Evolutionary conservation across 2,888 invertebrate species (phyloP).

Genomic region (Protonemura montana): DNA sequence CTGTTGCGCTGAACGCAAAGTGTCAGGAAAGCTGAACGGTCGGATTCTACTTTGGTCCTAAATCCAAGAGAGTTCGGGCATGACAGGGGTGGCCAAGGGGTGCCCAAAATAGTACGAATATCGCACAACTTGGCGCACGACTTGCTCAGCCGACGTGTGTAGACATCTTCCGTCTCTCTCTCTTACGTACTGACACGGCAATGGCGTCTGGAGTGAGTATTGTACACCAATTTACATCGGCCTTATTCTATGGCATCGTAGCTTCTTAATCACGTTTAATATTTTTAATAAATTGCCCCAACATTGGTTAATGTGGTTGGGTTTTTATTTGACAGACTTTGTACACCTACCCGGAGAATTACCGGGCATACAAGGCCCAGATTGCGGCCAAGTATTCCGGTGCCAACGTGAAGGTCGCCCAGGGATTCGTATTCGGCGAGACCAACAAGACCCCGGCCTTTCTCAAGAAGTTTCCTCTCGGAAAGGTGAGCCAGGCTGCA

Average conservation of each 20-base stretch:
- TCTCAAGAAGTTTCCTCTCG: slow-evolving; percentile 93
- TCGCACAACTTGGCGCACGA: too few relatives aligned
- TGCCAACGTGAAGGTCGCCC: slow-evolving; percentile 80
- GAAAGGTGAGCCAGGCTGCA: slow-evolving; percentile 79
- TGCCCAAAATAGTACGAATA: background rate
- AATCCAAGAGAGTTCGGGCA: slow-evolving; percentile 12
- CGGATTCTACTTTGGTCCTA: background rate
- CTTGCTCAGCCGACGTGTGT: background rate
- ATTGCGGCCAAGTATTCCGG: slow-evolving; percentile 98
- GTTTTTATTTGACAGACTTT: slow-evolving; percentile 76
- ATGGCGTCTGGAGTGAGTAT: slow-evolving; percentile 67
- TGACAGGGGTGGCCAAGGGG: background rate
- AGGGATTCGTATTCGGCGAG: slow-evolving; percentile 91
- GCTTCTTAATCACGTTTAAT: slow-evolving; percentile 19
- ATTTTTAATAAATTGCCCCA: slow-evolving; percentile 1
- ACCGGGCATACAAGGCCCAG: slow-evolving; percentile 96
- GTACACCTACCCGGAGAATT: slow-evolving; percentile 98
- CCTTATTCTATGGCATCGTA: slow-evolving; percentile 29
- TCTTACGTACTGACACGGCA: slow-evolving; percentile 55
- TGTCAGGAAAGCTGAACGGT: background rate
- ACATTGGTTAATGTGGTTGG: background rate
- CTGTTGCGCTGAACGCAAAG: slow-evolving; percentile 34
- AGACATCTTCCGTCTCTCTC: slow-evolving; percentile 52
- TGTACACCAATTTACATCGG: slow-evolving; percentile 52
- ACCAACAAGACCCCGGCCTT: slow-evolving; percentile 89